These are phyloP conservation scores for Myocastor coypus DNA, from an alignment of 2,113 vertebrate species.

Conservation along the genomic window DNA sequence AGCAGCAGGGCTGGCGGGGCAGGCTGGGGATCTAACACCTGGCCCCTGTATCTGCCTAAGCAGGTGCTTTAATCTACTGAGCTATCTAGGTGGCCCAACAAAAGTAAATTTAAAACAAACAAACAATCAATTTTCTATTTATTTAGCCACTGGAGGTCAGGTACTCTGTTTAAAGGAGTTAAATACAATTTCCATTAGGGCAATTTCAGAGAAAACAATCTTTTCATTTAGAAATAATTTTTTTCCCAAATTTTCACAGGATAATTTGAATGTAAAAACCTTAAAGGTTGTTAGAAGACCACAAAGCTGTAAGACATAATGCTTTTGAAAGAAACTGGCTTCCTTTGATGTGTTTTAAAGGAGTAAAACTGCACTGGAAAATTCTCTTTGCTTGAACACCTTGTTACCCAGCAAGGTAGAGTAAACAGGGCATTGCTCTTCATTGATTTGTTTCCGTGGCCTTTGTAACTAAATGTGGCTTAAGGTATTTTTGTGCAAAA, in stretches of 20 bases:
- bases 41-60: no score
- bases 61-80: no score
- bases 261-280: background rate
- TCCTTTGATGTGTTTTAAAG: constrained; percentile 10
- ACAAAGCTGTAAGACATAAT: background rate
- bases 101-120: background rate
- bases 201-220: background rate
- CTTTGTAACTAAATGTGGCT: constrained; percentile 57
- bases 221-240: constrained; percentile 1
- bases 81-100: background rate
- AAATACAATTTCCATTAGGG: background rate
- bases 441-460: constrained; percentile 4
- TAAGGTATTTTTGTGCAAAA: constrained; percentile 58
- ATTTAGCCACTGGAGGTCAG: background rate
- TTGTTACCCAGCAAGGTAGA: constrained; percentile 56
- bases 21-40: no score
- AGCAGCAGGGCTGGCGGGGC: no score
- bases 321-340: background rate
- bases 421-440: constrained; percentile 62
- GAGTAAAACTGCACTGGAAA: background rate
- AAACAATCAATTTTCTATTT: background rate
- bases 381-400: constrained; percentile 51
- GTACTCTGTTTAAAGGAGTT: background rate
- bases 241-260: constrained; percentile 39
- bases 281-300: background rate